These are phyloP conservation scores for Phoenicopterus ruber DNA, from an alignment of 2,113 vertebrate genomes.

Conservation along the genomic window DNA sequence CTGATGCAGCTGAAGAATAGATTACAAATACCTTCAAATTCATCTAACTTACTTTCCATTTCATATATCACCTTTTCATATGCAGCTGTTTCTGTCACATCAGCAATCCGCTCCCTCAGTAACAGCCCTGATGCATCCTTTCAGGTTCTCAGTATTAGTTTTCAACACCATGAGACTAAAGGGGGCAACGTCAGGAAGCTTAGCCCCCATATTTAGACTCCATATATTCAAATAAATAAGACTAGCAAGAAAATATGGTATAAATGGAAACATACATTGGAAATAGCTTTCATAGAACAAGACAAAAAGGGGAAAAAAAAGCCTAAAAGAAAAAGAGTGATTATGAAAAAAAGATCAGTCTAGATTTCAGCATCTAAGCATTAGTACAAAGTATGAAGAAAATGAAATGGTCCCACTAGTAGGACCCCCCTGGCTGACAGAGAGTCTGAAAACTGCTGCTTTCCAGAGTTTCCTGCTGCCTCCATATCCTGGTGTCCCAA, in stretches of 20 bases:
- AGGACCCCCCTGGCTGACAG: neutral
- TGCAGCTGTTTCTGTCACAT: conserved; percentile 47
- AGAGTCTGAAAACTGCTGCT: neutral
- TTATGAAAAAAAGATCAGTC: neutral
- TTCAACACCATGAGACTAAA: neutral
- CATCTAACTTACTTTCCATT: conserved; percentile 56
- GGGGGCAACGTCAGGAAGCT: neutral
- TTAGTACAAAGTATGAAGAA: neutral
- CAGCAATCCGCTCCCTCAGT: conserved; percentile 31
- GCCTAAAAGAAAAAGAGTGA: neutral
- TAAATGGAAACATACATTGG: neutral
- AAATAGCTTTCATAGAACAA: neutral
- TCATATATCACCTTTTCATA: conserved; percentile 56
- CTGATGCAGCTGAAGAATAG: conserved; percentile 29
- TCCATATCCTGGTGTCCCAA: neutral
- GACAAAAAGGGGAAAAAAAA: neutral
- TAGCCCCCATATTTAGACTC: neutral
- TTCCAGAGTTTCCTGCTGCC: neutral
- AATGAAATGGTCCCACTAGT: neutral
- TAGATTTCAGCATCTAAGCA: neutral
- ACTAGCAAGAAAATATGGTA: neutral
- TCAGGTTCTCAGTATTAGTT: neutral
- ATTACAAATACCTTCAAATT: conserved; percentile 56
- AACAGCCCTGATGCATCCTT: neutral
- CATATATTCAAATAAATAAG: neutral